Evolutionary conservation across 1,140 invertebrate species (phyloP), one percentile per base, ranked within the genome.

Genomic region (Bombus turneri): DNA sequence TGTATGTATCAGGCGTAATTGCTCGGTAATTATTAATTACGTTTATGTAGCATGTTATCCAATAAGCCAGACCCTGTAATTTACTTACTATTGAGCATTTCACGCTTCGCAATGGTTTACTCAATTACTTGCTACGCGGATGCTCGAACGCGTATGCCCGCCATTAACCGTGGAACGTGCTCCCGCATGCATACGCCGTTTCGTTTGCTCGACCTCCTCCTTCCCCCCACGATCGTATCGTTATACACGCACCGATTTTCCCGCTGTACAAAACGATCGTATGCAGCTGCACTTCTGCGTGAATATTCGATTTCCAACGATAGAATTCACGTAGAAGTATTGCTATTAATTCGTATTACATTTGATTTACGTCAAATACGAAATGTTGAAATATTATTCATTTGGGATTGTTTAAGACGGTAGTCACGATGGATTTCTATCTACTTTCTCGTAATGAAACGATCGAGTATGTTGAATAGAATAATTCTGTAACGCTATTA

Each of bases 71-170:
- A 81, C 86, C 84, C 75, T 84, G 66, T 88, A 90, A 91, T 91
- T 91, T 90, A 86, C 89, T 90, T 90, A 88, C 87, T 84, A 91
- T 91, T 84, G 89, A 91, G 78, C 87, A 90, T 91, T 91, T 91
- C 89, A 91, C 89, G 89, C 89, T 88, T 91, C 76, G 89, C 83
- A 84, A 91, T 91, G 81, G 62, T 84, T 90, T 72, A 73, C 86
- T 91, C 89, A 86, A 90, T 90, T 90, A 86, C 77, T 85, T 59
- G 86, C 79, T 64, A 72, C 86, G 71, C 73, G 77, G 66, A 75
- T 62, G 86, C 81, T 74, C 68, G 76, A 81, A 66, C 59, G 76
- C 71, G 47, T 85, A 81, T 75, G 73, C 64, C 53, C 57, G 75
- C 78, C 79, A 88, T 89, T 89, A 89, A 53, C 68, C 39, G 22